phyloP scores from a whole-genome alignment of 2,113 vertebrate genomes.

The Aptenodytes patagonicus region DNA sequence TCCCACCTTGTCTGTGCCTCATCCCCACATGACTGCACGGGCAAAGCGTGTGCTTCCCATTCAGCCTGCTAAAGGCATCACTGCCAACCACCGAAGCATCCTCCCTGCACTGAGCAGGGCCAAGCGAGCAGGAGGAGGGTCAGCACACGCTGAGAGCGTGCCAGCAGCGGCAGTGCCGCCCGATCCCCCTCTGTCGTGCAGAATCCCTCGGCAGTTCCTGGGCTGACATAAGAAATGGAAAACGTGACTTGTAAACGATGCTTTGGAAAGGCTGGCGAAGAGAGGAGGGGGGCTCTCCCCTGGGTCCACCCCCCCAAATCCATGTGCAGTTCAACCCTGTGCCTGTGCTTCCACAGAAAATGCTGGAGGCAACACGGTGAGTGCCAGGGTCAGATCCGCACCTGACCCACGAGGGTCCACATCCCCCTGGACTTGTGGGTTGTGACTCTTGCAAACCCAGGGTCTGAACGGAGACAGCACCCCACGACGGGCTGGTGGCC shows the following conservation, averaged over 20 bases:
- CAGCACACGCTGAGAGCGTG: not conserved
- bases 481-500: rapidly evolving
- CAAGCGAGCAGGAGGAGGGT: not conserved
- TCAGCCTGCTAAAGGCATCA: not conserved
- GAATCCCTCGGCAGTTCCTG: not conserved
- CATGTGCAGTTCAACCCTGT: not conserved
- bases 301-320: no score
- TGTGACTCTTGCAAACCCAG: not conserved
- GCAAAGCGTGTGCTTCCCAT: not conserved
- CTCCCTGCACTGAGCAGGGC: not conserved
- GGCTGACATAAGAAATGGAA: not conserved
- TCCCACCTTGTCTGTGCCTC: not conserved
- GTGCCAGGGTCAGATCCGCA: not conserved
- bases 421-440: not conserved
- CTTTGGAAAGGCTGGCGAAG: not conserved
- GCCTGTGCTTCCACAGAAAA: not conserved
- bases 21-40: rapidly evolving
- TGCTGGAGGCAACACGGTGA: not conserved
- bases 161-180: not conserved
- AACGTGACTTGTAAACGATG: rapidly evolving
- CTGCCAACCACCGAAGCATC: not conserved
- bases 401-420: rapidly evolving
- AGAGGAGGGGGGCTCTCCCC: not conserved
- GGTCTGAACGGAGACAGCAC: not conserved
- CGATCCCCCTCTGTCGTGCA: not conserved